phyloP scores from a whole-genome alignment of 2,797 vertebrate species.

The Sebastes aleutianus region DNA sequence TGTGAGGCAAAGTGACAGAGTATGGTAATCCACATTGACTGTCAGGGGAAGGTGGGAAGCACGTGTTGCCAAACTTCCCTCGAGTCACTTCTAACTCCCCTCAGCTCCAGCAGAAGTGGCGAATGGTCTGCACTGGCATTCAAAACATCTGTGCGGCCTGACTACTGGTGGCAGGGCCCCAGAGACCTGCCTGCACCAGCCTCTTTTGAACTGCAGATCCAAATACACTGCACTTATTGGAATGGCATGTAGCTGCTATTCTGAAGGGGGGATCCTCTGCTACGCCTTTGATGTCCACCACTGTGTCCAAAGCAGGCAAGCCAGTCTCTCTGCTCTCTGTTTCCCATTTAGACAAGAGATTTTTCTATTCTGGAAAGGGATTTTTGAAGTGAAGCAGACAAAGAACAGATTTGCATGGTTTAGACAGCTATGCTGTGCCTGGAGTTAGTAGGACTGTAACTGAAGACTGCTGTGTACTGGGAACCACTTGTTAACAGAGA shows the following conservation, averaged over 20 bases:
- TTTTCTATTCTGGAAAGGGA: slow-evolving; percentile 56
- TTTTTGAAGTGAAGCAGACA: slow-evolving; percentile 71
- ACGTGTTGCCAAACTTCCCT: slow-evolving; percentile 37
- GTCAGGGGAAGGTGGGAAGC: slow-evolving; percentile 46
- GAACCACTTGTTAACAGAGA: slow-evolving; percentile 11
- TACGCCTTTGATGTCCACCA: slow-evolving; percentile 79
- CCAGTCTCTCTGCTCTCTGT: slow-evolving; percentile 67
- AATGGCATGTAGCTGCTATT: slow-evolving; percentile 81
- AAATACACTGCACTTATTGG: slow-evolving; percentile 76
- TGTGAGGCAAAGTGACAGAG: neutral
- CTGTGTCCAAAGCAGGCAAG: slow-evolving; percentile 73
- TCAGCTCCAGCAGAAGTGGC: slow-evolving; percentile 65
- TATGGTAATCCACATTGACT: slow-evolving; percentile 1
- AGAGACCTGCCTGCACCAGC: slow-evolving; percentile 70
- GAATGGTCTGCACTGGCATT: slow-evolving; percentile 71
- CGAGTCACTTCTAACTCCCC: slow-evolving; percentile 54
- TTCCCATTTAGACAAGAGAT: slow-evolving; percentile 70
- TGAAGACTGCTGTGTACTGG: neutral
- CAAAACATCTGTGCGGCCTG: slow-evolving; percentile 76
- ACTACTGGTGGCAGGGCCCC: slow-evolving; percentile 72
- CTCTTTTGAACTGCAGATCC: slow-evolving; percentile 80
- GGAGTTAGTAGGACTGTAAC: slow-evolving; percentile 6
- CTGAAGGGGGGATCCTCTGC: slow-evolving; percentile 77
- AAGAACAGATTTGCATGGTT: slow-evolving; percentile 65
- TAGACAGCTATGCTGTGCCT: slow-evolving; percentile 53